Evolutionary conservation across 2,113 vertebrate genomes (phyloP).

Genomic region (Rhynchomys soricoides): DNA sequence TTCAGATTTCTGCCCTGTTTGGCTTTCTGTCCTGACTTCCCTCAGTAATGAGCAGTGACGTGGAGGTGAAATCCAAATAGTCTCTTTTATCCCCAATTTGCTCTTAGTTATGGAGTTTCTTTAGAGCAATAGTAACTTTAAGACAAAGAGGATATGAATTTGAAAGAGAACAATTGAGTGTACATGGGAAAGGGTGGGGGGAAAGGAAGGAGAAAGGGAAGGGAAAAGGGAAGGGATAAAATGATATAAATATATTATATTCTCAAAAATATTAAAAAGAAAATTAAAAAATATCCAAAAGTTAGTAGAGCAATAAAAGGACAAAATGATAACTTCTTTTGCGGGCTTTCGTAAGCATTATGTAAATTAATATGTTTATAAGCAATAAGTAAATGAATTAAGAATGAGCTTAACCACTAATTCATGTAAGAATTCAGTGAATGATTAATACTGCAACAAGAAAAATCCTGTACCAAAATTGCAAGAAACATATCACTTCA

Average conservation of each 20-base stretch:
- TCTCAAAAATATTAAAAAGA: not conserved
- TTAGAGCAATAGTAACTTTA: not conserved
- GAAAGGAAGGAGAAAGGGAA: no score
- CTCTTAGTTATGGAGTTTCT: not conserved
- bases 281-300: not conserved
- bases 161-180: not conserved
- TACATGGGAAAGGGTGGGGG: not conserved
- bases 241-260: not conserved
- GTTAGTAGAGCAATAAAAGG: not conserved
- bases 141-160: not conserved
- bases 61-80: not conserved
- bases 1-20: not conserved
- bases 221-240: not conserved
- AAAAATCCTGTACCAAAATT: not conserved
- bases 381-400: not conserved
- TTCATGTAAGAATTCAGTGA: not conserved
- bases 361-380: not conserved
- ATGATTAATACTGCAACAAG: not conserved
- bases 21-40: not conserved
- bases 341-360: not conserved
- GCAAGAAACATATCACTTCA: not conserved
- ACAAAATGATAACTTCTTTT: not conserved
- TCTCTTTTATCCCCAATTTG: not conserved
- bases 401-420: not conserved
- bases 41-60: not conserved